Conservation (phyloP, 2,797 vertebrate species). For the Cynodonichthys magdalenae region DNA sequence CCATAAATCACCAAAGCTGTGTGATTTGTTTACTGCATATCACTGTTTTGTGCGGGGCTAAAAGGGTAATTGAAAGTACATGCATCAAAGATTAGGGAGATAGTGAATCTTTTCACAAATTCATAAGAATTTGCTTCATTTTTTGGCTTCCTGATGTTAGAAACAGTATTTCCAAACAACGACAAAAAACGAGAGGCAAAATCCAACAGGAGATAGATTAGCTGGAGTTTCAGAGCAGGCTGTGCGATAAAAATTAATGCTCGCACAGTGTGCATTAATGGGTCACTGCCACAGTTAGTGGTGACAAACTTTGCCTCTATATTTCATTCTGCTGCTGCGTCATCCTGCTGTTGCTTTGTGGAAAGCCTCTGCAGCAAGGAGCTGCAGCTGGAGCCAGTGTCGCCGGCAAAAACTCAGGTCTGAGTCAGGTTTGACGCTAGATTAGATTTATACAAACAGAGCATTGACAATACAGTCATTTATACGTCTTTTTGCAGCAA, state of each 20-base stretch:
- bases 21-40: constrained; percentile 51
- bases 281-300: constrained; percentile 44
- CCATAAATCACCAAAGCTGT: constrained; percentile 51
- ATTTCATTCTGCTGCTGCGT: constrained; percentile 65
- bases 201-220: constrained; percentile 15
- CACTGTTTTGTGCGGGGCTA: constrained; percentile 32
- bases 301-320: constrained; percentile 57
- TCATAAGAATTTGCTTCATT: constrained; percentile 32
- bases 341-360: constrained; percentile 54
- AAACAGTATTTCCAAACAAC: constrained; percentile 31
- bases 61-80: constrained; percentile 47
- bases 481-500: neutral
- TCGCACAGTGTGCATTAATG: constrained; percentile 47
- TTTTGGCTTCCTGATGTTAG: constrained; percentile 1
- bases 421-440: constrained; percentile 18
- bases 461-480: neutral
- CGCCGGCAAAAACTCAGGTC: constrained; percentile 16
- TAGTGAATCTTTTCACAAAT: constrained; percentile 16
- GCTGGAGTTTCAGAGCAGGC: constrained; percentile 22
- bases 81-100: constrained; percentile 17
- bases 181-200: constrained; percentile 6
- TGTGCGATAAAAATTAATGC: constrained; percentile 31
- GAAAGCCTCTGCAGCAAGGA: constrained; percentile 49
- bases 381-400: constrained; percentile 47
- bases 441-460: constrained; percentile 35